Conservation (phyloP, 2,113 vertebrate species). For the Paraplagusia blochii region DNA sequence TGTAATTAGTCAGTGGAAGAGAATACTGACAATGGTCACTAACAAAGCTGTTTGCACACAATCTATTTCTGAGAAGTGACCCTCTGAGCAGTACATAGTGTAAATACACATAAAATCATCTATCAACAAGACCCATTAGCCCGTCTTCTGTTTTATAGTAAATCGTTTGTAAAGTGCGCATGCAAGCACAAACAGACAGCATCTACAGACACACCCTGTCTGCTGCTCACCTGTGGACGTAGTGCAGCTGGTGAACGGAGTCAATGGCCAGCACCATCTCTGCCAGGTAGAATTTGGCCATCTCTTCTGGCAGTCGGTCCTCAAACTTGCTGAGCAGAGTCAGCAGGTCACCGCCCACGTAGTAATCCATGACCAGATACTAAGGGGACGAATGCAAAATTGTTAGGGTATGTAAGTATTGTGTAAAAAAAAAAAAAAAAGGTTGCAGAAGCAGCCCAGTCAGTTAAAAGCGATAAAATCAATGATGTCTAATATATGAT, state of each 20-base stretch:
- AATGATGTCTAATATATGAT: not conserved
- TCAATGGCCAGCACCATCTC: slow-evolving; percentile 99
- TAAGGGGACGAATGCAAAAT: slow-evolving; percentile 59
- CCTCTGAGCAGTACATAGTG: no score
- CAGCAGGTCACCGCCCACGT: slow-evolving; percentile 96
- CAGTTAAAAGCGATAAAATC: not conserved
- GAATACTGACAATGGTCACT: slow-evolving; percentile 10
- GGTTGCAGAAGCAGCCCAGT: not conserved
- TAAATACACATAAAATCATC: slow-evolving; percentile 21
- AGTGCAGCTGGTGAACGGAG: slow-evolving; percentile 97
- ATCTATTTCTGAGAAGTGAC: not conserved
- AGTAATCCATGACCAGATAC: slow-evolving; percentile 99
- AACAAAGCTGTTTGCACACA: slow-evolving; percentile 7
- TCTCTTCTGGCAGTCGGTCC: slow-evolving; percentile 95
- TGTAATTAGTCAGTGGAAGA: slow-evolving; percentile 11
- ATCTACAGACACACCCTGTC: not conserved
- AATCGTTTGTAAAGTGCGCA: not conserved
- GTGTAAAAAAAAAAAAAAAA: not conserved
- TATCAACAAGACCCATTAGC: slow-evolving; percentile 21
- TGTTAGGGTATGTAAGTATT: no score
- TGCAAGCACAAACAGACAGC: not conserved
- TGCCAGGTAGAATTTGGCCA: slow-evolving; percentile 97
- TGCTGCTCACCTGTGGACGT: slow-evolving; percentile 89
- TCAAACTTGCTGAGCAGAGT: slow-evolving; percentile 99
- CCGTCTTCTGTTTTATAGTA: not conserved